Conservation (phyloP, 2,797 vertebrate species). For the Falco cherrug region DNA sequence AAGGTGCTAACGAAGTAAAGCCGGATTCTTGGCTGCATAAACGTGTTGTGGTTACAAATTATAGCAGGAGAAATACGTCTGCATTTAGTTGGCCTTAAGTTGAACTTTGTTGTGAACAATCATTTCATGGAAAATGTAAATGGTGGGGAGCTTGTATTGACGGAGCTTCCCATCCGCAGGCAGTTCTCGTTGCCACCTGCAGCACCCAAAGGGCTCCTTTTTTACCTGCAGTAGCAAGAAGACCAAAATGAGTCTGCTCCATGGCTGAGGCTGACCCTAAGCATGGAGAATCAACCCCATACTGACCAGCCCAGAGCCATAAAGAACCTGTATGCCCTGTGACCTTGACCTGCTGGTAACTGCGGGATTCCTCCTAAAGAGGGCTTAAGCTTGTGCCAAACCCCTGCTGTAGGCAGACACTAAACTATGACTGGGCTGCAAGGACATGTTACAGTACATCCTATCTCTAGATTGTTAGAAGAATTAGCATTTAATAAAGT, state of each 20-base stretch:
- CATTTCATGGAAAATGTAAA: not conserved
- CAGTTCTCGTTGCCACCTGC: not conserved
- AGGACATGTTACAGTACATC: not conserved
- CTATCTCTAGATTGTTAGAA: not conserved
- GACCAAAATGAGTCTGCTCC: not conserved
- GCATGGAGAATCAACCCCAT: not conserved
- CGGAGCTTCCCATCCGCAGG: not conserved
- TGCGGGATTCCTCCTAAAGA: not conserved
- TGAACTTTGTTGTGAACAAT: not conserved
- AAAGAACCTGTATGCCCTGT: not conserved
- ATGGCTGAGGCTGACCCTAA: not conserved
- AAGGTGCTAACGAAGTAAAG: not conserved
- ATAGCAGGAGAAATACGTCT: not conserved
- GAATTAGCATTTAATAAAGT: not conserved
- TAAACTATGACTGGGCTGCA: not conserved
- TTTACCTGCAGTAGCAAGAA: fast-evolving
- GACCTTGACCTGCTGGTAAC: not conserved
- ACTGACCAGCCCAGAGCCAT: not conserved
- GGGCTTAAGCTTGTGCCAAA: not conserved
- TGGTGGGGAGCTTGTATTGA: not conserved
- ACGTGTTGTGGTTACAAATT: not conserved
- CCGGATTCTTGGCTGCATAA: not conserved
- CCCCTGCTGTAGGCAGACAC: not conserved
- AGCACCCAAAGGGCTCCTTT: not conserved
- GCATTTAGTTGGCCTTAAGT: not conserved